Conservation (phyloP, 2,113 vertebrate genomes). For the Variabilichromis moorii region DNA sequence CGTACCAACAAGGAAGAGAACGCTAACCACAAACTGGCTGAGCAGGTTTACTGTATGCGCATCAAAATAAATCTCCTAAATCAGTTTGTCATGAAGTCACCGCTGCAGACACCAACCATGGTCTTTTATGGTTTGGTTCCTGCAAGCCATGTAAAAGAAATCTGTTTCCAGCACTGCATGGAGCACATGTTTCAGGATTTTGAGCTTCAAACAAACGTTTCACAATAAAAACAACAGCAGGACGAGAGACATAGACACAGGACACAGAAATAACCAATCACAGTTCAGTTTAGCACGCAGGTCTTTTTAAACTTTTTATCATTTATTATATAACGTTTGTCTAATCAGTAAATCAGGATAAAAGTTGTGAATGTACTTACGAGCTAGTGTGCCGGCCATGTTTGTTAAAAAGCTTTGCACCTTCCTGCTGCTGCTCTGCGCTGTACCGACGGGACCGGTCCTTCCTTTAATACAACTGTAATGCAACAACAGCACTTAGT, state of each 20-base stretch:
- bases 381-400: background rate
- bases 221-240: background rate
- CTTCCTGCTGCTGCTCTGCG: background rate
- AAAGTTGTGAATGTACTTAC: background rate
- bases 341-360: background rate
- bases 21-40: background rate
- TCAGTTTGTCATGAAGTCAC: background rate
- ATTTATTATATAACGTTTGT: background rate
- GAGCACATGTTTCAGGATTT: background rate
- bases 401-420: background rate
- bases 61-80: background rate
- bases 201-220: background rate
- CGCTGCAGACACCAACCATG: background rate
- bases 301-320: background rate
- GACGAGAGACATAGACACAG: background rate
- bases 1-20: background rate
- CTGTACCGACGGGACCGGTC: background rate
- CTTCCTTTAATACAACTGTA: background rate
- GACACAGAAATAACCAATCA: background rate
- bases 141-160: background rate
- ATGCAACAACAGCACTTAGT: background rate
- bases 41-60: background rate
- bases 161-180: background rate
- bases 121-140: background rate
- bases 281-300: background rate